phyloP scores from a whole-genome alignment of 2,797 vertebrate species.

The Heliangelus exortis region DNA sequence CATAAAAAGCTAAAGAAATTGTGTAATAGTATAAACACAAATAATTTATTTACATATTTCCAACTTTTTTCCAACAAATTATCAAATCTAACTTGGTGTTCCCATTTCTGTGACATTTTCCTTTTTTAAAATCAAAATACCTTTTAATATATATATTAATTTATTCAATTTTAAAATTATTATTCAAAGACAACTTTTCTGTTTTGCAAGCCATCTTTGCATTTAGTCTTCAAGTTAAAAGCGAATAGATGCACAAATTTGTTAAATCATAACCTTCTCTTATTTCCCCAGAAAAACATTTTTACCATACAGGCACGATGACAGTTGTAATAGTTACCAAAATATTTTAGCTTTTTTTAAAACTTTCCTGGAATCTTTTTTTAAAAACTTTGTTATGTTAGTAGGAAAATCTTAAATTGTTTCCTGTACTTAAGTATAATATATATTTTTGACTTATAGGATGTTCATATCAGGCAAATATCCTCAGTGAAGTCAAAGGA shows the following conservation, averaged over 20 bases:
- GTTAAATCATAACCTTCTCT: background rate
- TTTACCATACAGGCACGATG: background rate
- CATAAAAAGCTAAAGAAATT: background rate
- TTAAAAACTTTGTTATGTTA: accelerated
- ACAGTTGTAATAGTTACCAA: background rate
- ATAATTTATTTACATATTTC: background rate
- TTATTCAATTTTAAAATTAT: background rate
- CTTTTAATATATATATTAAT: background rate
- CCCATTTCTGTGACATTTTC: background rate
- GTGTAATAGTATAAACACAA: background rate
- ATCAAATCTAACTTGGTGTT: background rate
- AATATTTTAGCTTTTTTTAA: background rate
- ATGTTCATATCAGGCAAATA: background rate
- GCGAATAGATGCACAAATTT: background rate
- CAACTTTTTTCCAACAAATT: background rate
- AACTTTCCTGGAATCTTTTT: background rate
- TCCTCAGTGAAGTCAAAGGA: background rate
- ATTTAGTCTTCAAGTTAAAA: background rate
- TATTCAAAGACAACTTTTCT: background rate
- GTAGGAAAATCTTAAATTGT: background rate
- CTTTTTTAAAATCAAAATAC: background rate
- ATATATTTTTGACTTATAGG: background rate
- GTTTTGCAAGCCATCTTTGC: background rate
- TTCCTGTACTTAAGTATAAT: background rate
- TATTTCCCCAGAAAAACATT: background rate